These are phyloP conservation scores for Scarus forsteni DNA, from an alignment of 2,797 vertebrate genomes.

Conservation along the genomic window DNA sequence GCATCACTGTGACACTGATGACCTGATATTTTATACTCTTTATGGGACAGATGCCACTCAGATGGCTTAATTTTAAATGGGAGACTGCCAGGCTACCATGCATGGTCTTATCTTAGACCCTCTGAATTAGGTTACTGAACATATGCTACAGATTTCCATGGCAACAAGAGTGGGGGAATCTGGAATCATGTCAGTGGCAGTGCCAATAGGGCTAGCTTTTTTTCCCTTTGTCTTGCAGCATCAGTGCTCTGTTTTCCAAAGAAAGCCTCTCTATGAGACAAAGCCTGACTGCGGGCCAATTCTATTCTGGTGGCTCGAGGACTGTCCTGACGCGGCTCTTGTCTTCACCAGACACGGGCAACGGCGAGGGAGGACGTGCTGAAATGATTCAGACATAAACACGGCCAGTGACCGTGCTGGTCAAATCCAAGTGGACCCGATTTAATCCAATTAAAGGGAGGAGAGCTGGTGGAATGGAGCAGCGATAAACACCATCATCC, in stretches of 20 bases:
- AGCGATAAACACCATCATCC: slow-evolving; percentile 63
- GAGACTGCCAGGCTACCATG: slow-evolving; percentile 54
- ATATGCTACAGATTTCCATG: slow-evolving; percentile 80
- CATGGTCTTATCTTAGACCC: slow-evolving; percentile 55
- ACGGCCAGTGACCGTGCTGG: slow-evolving; percentile 43
- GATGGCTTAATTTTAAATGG: slow-evolving; percentile 10
- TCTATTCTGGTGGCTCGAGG: slow-evolving; percentile 44
- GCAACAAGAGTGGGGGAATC: slow-evolving; percentile 72
- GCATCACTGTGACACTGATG: too few relatives aligned
- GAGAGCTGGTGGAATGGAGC: slow-evolving; percentile 57
- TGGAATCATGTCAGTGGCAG: slow-evolving; percentile 66
- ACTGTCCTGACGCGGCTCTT: slow-evolving; percentile 50
- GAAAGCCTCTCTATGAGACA: slow-evolving; percentile 50
- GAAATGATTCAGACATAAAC: slow-evolving; percentile 73
- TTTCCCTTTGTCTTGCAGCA: slow-evolving; percentile 35
- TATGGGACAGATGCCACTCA: background rate
- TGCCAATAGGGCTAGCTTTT: slow-evolving; percentile 54
- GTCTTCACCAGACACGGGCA: slow-evolving; percentile 48
- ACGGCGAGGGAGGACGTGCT: slow-evolving; percentile 15
- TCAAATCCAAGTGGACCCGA: slow-evolving; percentile 63
- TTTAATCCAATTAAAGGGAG: slow-evolving; percentile 80
- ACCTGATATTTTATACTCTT: too few relatives aligned
- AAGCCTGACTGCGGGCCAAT: slow-evolving; percentile 43
- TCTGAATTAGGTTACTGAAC: slow-evolving; percentile 71
- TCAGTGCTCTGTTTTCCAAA: slow-evolving; percentile 56